Percentiles rank a stretch among this genome's conserved stretches.
These are phyloP conservation scores for Coranthus polyacanthus DNA, from an alignment of 2,797 vertebrate genomes.

Conservation along the genomic window DNA sequence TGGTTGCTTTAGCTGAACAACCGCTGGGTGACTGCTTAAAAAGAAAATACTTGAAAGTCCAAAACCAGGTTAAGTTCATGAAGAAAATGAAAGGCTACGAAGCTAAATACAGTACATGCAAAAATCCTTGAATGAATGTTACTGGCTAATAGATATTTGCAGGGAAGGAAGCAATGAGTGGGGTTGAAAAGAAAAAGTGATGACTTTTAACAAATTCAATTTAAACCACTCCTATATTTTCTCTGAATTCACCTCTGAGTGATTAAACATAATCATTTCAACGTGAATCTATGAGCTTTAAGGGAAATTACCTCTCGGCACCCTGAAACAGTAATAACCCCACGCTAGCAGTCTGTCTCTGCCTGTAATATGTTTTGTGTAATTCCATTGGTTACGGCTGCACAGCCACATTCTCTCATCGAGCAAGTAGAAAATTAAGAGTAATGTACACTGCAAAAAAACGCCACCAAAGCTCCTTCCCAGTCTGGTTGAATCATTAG, in stretches of 20 bases:
- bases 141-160: slow-evolving; percentile 58
- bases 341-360: slow-evolving; percentile 38
- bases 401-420: slow-evolving; percentile 64
- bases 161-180: slow-evolving; percentile 34
- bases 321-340: slow-evolving; percentile 59
- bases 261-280: slow-evolving; percentile 70
- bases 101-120: slow-evolving; percentile 76
- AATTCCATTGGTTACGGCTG: slow-evolving; percentile 66
- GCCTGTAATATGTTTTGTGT: slow-evolving; percentile 56
- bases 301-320: slow-evolving; percentile 60
- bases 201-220: slow-evolving; percentile 46
- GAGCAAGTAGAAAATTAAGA: slow-evolving; percentile 67
- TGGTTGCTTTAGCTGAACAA: slow-evolving; percentile 32
- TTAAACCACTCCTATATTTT: slow-evolving; percentile 48
- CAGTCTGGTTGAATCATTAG: slow-evolving; percentile 61
- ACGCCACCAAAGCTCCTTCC: slow-evolving; percentile 46
- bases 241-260: slow-evolving; percentile 61
- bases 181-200: slow-evolving; percentile 23
- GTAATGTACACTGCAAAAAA: slow-evolving; percentile 64
- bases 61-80: slow-evolving; percentile 31
- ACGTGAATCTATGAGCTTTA: slow-evolving; percentile 70
- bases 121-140: slow-evolving; percentile 59
- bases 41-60: slow-evolving; percentile 33
- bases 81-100: slow-evolving; percentile 54
- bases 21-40: slow-evolving; percentile 26